Evolutionary conservation across 2,113 vertebrate genomes (phyloP).

Genomic region (Heterochromis multidens): DNA sequence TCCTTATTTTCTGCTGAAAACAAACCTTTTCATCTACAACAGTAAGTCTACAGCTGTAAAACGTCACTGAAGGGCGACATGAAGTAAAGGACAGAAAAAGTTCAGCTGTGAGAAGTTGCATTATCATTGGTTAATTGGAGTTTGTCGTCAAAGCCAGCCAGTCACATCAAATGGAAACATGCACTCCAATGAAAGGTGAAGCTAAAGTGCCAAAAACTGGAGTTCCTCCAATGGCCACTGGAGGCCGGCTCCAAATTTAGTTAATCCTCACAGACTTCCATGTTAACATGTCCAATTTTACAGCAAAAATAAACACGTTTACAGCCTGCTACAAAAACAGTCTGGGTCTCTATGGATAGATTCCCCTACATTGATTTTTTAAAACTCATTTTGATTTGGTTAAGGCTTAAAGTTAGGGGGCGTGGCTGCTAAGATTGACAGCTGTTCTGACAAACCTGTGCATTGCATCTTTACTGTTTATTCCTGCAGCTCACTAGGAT

Average conservation of each 20-base stretch:
- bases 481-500: background rate
- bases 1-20: background rate
- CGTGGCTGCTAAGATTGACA: background rate
- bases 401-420: background rate
- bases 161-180: background rate
- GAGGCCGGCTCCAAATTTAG: background rate
- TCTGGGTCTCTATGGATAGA: no score
- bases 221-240: background rate
- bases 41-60: no score
- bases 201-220: background rate
- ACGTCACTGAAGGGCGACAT: background rate
- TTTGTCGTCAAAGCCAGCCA: fast-evolving
- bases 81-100: background rate
- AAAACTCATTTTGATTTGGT: background rate
- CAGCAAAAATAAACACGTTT: background rate
- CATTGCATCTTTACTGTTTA: background rate
- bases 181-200: background rate
- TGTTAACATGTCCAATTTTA: no score
- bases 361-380: background rate
- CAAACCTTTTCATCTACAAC: fast-evolving
- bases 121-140: background rate
- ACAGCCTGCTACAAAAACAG: background rate
- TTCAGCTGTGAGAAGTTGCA: background rate
- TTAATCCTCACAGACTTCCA: background rate
- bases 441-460: background rate